A percentile compares a stretch with the other conserved stretches of the same genome.
Evolutionary conservation across 2,888 invertebrate species (phyloP).

Genomic region (Ashinkailepas kermadecensis): DNA sequence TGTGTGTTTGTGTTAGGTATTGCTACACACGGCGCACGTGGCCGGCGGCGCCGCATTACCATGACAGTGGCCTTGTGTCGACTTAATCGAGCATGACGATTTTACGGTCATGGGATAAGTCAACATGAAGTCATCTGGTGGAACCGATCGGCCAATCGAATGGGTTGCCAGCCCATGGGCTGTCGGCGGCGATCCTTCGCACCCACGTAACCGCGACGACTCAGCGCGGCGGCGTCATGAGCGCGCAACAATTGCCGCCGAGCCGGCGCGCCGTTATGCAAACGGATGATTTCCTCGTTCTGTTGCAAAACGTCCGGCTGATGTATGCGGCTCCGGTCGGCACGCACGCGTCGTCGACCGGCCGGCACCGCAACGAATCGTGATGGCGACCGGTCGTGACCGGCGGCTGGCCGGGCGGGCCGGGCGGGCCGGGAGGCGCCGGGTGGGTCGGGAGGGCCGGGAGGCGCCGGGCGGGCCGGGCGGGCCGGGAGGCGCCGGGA

Average conservation of each 20-base stretch:
- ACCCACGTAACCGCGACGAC: neutral
- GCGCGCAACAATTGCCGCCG: neutral
- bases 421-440: neutral
- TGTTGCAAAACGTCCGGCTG: neutral
- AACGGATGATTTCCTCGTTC: neutral
- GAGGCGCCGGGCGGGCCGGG: neutral
- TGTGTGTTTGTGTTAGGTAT: neutral
- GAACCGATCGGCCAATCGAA: neutral
- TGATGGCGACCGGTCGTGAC: neutral
- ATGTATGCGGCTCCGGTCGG: neutral
- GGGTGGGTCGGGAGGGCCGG: neutral
- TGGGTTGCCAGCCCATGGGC: neutral
- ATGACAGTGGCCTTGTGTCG: neutral
- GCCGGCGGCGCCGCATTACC: neutral
- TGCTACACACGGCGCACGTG: neutral
- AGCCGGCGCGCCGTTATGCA: neutral
- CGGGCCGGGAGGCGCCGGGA: no score
- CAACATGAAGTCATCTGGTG: neutral
- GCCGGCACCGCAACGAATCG: neutral
- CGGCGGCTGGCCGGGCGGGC: neutral
- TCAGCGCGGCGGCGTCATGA: neutral
- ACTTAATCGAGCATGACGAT: slow-evolving; percentile 4
- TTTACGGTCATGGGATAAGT: neutral
- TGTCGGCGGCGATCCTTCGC: no score
- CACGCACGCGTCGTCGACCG: neutral